Evolutionary conservation across 2,797 vertebrate genomes (phyloP).

Genomic region (Acridotheres tristis): DNA sequence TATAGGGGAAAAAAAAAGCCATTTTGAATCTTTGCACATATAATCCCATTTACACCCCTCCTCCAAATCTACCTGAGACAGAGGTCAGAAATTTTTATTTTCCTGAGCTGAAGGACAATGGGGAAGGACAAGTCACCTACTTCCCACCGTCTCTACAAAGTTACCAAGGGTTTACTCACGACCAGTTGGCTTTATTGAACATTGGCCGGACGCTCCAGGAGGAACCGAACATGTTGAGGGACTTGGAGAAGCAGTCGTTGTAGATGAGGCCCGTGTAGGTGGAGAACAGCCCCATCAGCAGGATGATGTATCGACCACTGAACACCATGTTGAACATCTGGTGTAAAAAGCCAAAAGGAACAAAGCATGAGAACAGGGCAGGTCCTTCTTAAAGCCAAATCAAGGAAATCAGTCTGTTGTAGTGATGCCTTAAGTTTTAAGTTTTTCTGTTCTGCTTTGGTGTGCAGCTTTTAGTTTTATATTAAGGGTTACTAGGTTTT

Average conservation of each 20-base stretch:
- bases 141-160: neutral
- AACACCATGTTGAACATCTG: constrained; percentile 97
- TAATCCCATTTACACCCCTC: neutral
- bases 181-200: constrained; percentile 86
- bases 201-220: constrained; percentile 94
- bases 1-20: accelerated
- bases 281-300: constrained; percentile 96
- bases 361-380: neutral
- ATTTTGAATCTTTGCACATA: neutral
- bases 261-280: constrained; percentile 97
- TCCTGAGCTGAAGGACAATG: neutral
- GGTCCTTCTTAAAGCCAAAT: neutral
- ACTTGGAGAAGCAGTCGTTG: constrained; percentile 98
- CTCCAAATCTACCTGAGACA: neutral
- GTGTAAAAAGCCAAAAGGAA: neutral
- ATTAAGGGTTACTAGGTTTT: too few relatives aligned
- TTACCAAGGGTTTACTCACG: constrained; percentile 82
- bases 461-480: too few relatives aligned
- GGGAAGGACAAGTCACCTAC: neutral
- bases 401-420: neutral
- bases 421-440: neutral
- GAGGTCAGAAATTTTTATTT: neutral
- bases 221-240: constrained; percentile 93
- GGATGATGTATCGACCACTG: constrained; percentile 94
- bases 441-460: too few relatives aligned